Evolutionary conservation across 2,797 vertebrate species (phyloP).

Genomic region (Brachyalestes nurse): DNA sequence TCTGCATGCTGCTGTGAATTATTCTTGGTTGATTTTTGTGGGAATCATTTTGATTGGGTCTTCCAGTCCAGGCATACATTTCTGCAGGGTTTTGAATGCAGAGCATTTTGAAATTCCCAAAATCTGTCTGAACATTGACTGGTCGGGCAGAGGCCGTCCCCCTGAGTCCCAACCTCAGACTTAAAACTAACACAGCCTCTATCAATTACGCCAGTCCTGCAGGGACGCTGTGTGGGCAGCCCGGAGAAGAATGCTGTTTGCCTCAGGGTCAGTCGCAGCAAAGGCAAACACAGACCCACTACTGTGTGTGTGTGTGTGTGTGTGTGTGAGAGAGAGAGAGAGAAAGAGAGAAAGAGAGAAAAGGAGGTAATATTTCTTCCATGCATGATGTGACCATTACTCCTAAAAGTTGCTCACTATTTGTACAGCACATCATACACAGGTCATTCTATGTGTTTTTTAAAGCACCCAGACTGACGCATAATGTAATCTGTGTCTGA

Average conservation of each 20-base stretch:
- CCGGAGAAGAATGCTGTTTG: slow-evolving; percentile 31
- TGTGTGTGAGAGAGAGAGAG: background rate
- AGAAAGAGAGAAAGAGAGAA: background rate
- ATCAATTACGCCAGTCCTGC: slow-evolving; percentile 35
- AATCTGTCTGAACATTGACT: slow-evolving; percentile 9
- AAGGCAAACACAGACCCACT: slow-evolving; percentile 35
- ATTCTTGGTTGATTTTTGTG: background rate
- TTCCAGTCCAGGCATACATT: background rate
- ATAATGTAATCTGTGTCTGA: background rate
- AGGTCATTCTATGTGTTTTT: no score
- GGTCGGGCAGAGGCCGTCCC: slow-evolving; percentile 19
- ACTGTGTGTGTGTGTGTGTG: slow-evolving; percentile 5
- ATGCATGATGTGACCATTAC: background rate
- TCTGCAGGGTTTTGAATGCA: background rate
- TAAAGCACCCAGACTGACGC: background rate
- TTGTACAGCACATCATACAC: no score
- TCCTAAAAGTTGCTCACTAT: background rate
- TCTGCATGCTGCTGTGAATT: background rate
- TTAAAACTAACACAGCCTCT: slow-evolving; percentile 33
- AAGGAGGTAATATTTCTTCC: background rate
- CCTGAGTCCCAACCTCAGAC: slow-evolving; percentile 34
- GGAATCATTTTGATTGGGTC: background rate
- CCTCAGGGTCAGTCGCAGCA: slow-evolving; percentile 17
- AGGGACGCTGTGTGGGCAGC: slow-evolving; percentile 16
- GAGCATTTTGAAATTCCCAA: slow-evolving; percentile 7